Conservation (phyloP, 1,140 invertebrate species). For the Megathymus violae region DNA sequence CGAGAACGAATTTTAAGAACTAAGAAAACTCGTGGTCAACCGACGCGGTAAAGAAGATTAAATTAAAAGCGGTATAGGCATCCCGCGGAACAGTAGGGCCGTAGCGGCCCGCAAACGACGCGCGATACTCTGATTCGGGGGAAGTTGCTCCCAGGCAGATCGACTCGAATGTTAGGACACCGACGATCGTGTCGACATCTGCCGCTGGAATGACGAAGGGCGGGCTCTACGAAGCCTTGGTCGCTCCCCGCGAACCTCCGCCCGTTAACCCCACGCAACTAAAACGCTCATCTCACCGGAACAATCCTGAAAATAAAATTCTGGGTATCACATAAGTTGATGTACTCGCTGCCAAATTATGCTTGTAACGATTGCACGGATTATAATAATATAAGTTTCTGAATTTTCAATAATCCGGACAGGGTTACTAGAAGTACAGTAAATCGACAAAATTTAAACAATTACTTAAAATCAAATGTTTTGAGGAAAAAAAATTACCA, state of each 20-base stretch:
- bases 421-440: too few species aligned
- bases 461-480: too few species aligned
- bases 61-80: neutral
- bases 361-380: neutral
- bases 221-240: constrained; percentile 31
- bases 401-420: too few species aligned
- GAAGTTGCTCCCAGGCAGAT: constrained; percentile 28
- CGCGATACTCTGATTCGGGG: constrained; percentile 12
- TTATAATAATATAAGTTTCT: too few species aligned
- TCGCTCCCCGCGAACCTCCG: constrained; percentile 6
- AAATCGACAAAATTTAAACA: too few species aligned
- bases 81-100: constrained; percentile 10
- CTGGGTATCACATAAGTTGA: neutral
- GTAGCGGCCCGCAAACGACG: constrained; percentile 2
- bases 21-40: constrained; percentile 11
- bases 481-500: too few species aligned
- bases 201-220: constrained; percentile 47
- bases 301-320: constrained; percentile 5
- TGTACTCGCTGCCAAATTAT: neutral
- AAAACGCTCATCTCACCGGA: constrained; percentile 6
- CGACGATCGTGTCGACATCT: constrained; percentile 9
- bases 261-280: constrained; percentile 10
- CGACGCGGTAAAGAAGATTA: neutral
- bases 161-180: constrained; percentile 11
- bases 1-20: constrained; percentile 2